phyloP scores from a whole-genome alignment of 2,888 invertebrate species.

The Eupithecia vulgata region DNA sequence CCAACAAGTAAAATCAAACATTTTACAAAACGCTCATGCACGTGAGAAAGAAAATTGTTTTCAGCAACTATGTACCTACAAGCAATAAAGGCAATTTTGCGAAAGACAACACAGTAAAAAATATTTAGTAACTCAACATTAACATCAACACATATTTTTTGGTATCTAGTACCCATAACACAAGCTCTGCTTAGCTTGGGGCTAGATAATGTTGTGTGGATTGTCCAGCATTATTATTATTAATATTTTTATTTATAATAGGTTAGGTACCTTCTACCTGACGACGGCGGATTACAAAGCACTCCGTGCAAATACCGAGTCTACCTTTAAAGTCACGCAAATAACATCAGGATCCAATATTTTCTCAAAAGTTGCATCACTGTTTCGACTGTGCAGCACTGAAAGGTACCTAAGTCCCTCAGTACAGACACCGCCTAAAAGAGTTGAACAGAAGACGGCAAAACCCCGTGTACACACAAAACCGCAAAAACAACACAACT shows the following conservation, averaged over 20 bases:
- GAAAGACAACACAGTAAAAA: slow-evolving; percentile 34
- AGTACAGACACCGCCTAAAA: background rate
- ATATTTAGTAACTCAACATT: slow-evolving; percentile 8
- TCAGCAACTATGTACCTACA: slow-evolving; percentile 36
- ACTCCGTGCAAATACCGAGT: too few relatives aligned
- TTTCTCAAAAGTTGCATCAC: background rate
- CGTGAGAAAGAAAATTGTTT: slow-evolving; percentile 36
- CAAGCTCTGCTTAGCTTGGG: too few relatives aligned
- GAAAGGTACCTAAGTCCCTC: background rate
- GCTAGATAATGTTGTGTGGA: too few relatives aligned
- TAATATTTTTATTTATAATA: too few relatives aligned
- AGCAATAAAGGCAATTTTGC: slow-evolving; percentile 45
- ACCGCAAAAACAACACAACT: too few relatives aligned
- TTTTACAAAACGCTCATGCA: slow-evolving; percentile 33
- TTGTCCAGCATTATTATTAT: too few relatives aligned
- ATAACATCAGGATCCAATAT: background rate
- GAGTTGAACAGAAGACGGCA: background rate
- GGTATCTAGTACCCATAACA: too few relatives aligned
- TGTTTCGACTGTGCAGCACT: background rate
- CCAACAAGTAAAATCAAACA: slow-evolving; percentile 37
- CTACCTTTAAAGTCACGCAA: too few relatives aligned
- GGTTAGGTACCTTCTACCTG: too few relatives aligned
- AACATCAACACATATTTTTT: background rate
- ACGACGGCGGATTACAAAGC: too few relatives aligned
- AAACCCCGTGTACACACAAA: background rate